Percentiles rank a stretch among this genome's conserved stretches.
phyloP scores from a whole-genome alignment of 2,113 vertebrate species.

The Choloepus hoffmanni region DNA sequence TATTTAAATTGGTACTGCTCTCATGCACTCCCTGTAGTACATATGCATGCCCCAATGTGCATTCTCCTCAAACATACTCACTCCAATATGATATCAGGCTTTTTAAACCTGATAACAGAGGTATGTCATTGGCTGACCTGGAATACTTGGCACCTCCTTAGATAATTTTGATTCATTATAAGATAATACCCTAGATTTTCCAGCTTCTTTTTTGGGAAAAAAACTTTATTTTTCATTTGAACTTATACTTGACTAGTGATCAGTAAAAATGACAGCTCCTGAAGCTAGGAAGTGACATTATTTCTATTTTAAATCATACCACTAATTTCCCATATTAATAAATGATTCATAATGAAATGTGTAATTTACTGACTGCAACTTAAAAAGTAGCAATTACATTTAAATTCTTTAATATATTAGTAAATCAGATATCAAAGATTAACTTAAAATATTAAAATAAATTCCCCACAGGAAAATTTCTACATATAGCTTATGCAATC shows the following conservation, averaged over 20 bases:
- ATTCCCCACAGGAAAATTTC: not conserved
- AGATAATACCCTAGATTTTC: not conserved
- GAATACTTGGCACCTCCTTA: not conserved
- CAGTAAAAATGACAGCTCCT: not conserved
- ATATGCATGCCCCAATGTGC: not conserved
- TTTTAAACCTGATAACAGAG: not conserved
- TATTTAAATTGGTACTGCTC: not conserved
- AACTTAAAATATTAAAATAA: not conserved
- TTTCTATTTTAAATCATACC: not conserved
- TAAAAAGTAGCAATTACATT: not conserved
- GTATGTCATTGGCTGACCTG: not conserved
- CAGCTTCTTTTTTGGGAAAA: not conserved
- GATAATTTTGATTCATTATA: not conserved
- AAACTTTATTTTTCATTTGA: not conserved
- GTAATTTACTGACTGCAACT: constrained; percentile 8
- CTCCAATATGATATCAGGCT: not conserved
- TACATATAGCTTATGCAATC: not conserved
- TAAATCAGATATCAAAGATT: not conserved
- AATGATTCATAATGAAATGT: not conserved
- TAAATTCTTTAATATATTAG: not conserved
- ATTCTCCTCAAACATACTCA: not conserved
- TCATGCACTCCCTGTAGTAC: not conserved
- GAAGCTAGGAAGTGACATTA: not conserved
- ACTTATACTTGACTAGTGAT: not conserved
- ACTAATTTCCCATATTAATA: not conserved